phyloP scores from a whole-genome alignment of 1,140 invertebrate species.

The Formica selysi region DNA sequence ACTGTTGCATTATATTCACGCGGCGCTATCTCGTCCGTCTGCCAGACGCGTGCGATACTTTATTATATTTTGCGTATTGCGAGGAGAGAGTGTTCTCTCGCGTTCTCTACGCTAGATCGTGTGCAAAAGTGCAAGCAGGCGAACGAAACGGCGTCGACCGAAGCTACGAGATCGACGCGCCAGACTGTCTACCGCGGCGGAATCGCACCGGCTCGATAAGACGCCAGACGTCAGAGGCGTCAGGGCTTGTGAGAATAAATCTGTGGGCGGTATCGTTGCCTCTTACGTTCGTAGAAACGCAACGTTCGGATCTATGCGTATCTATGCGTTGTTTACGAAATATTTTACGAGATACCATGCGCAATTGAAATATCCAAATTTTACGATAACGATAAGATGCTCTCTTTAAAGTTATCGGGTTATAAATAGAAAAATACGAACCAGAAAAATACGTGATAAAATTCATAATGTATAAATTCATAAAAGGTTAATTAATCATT shows the following conservation, averaged over 20 bases:
- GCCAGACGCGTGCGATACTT: constrained; percentile 20
- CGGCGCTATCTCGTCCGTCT: constrained; percentile 31
- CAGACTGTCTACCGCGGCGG: constrained; percentile 37
- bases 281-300: background rate
- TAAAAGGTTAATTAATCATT: background rate
- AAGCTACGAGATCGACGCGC: constrained; percentile 34
- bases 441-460: background rate
- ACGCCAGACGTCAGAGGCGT: constrained; percentile 21
- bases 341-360: background rate
- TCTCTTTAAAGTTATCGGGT: background rate
- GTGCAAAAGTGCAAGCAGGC: constrained; percentile 16
- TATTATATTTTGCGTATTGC: constrained; percentile 34
- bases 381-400: background rate
- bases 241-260: constrained; percentile 42
- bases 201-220: constrained; percentile 48
- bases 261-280: constrained; percentile 12
- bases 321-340: constrained; percentile 30
- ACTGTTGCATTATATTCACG: constrained; percentile 61
- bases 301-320: background rate
- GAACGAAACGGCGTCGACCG: background rate
- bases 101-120: background rate
- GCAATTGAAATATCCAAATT: background rate
- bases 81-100: constrained; percentile 3
- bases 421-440: background rate
- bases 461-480: background rate